Base-by-base conservation (phyloP, 1,140 invertebrate species). In the Lepeophtheirus salmonis region DNA sequence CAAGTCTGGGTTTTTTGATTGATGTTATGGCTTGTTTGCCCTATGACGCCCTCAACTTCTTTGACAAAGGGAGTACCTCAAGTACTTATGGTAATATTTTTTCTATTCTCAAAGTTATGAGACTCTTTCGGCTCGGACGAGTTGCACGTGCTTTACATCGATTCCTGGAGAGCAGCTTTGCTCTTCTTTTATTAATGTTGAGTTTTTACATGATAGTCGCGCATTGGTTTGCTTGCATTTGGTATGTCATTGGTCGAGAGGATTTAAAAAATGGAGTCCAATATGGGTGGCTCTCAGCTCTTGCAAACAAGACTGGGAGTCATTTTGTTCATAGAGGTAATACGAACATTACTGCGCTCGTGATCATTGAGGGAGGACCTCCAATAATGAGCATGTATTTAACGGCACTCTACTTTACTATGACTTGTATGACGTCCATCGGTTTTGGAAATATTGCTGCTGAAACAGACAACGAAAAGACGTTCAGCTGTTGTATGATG, bases 21-120 rank as follows among this genome's bases (percentile, higher is more conserved):
- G 78, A 80, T 67, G 69, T 80, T 4, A 69, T 80, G 23, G 80
- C 79, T 0, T 80, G 79, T 68, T 68, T 80, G 60, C 78, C 78
- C 14, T 80, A 80, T 64, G 79, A 80, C 67, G 76, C 80, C 41
- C 79, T 80, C 69, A 80, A 80, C 66, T 77, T 78, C 56, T 80
- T 80, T 65, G 75, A 77, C 64, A 70, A 75, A 60, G 73, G 71
- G 25, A 77, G 79, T 66, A 72, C 78, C 63, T 74, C 75, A 71
- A 72, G 71, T 67, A 64, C 24, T 52, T 48, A 48, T 41, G 41
- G 60, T 62, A 77, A 74, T 18, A 65, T 78, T 51, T 77, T 77
- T 65, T 76, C 74, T 65, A 75, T 76, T 17, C 68, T 78, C 16
- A 77, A 77, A 67, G 76, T 77, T 3, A 74, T 78, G 10, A 68